Evolutionary conservation across 2,113 vertebrate species (phyloP), one percentile per base, ranked within the genome.

Genomic region (Mesitornis unicolor): DNA sequence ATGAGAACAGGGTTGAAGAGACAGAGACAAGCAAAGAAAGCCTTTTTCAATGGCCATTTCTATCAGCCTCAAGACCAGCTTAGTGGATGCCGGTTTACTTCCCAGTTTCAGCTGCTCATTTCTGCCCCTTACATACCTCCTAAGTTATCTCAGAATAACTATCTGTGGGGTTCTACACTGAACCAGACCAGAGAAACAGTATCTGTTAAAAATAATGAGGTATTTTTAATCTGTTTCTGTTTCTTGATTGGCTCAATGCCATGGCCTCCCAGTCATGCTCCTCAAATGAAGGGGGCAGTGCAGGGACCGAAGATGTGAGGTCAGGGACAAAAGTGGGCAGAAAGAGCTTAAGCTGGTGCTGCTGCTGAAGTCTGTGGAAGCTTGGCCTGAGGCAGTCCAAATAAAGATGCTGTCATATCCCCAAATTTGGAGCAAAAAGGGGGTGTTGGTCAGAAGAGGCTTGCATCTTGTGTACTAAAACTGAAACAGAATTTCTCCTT

Each of bases 311-410:
- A 56, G 35, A 38, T 67, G 65, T 70, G 42, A 63, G 3, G 13
- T 6, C 20, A 7, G 8, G 25, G 20, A 29, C 9, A 51, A 78
- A 29, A 0, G 2, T 4, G 7, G 12, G 45, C 18, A 68, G 28
- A 61, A 57, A 25, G n/a, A 89, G 31, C 54, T 84, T 64, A n/a
- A 73, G 9, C 7, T 56, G 16, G 1, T 29, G n/a, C 3, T 80
- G 31, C 36, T 89, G 20, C 29, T 51, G 50, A 82, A 60, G 16
- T 10, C 35, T 40, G 7, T 63, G 64, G 16, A 87, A 81, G 22
- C 43, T 67, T 74, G 42, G 42, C 13, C 18, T 53, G 12, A 91
- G 50, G 8, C 18, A 80, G 15, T 10, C 15, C 14, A 17, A 40
- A 0, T 3, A 15, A 28, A 67, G 51, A n/a, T 16, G 22, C 7